Base-by-base conservation (phyloP, 2,888 invertebrate species). In the Troilus luridus region DNA sequence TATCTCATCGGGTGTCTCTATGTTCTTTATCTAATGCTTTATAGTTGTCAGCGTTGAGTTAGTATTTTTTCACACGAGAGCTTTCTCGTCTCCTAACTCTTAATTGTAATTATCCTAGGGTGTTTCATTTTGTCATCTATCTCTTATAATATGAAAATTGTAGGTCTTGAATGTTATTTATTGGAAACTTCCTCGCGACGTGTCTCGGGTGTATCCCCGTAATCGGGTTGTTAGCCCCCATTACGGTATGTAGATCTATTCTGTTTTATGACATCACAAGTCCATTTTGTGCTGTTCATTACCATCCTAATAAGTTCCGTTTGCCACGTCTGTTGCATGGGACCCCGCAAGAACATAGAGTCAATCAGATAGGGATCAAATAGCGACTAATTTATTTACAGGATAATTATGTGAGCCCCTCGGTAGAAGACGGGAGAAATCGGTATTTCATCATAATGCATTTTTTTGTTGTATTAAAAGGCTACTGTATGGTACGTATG, bases 11-110 rank as follows among this genome's bases (percentile, higher is more conserved):
- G 12, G n/a, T 11, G 41, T 54, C 81, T 58, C 56, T 58, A 85
- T 56, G 85, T 41, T 56, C 56, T n/a, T 21, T 85, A 85, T 85
- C 85, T 54, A 21, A 5, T 58, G 56, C 41, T 77, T 85, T 21
- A 58, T 85, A 11, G 56, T n/a, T 85, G 85, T 85, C 85, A 17
- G 56, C 85, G 56, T 8, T 85, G 85, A 85, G 85, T 85, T 85
- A 85, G 85, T 85, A 56, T 54, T 85, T 85, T 56, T 85, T 85
- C 56, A 58, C 85, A 58, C 85, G 85, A 56, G 19, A 85, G 56
- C 85, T 85, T 12, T 85, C 27, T 21, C 41, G 41, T 5, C 41
- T 41, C 41, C 41, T 56, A n/a, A 85, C 11, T 58, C 56, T n/a
- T 56, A 85, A 21, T 85, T 56, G 9, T 85, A 14, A 85, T 85